phyloP scores from a whole-genome alignment of 2,113 vertebrate genomes.

The Lepus timidus region DNA sequence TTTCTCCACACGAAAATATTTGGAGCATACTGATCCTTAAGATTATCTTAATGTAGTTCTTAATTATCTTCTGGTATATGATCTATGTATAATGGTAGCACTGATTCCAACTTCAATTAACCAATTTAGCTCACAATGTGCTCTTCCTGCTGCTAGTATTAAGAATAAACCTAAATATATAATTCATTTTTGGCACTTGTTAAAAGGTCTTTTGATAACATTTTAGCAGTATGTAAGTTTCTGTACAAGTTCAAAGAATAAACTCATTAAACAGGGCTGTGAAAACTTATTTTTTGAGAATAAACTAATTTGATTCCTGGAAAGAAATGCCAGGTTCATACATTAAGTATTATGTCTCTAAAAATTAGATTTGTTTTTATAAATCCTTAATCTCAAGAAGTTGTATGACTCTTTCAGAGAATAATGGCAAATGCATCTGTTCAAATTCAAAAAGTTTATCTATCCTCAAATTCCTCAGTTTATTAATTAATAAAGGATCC shows the following conservation, averaged over 20 bases:
- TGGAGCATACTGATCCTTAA: conserved; percentile 64
- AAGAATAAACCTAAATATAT: conserved; percentile 83
- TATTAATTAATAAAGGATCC: conserved; percentile 54
- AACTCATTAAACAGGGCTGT: conserved; percentile 71
- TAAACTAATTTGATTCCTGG: conserved; percentile 74
- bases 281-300: conserved; percentile 72
- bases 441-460: conserved; percentile 50
- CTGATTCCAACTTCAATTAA: conserved; percentile 82
- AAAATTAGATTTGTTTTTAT: conserved; percentile 65
- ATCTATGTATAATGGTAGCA: conserved; percentile 81
- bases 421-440: conserved; percentile 53
- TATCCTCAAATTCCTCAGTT: conserved; percentile 10
- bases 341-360: conserved; percentile 64
- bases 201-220: conserved; percentile 83
- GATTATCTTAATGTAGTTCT: conserved; percentile 78
- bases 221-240: conserved; percentile 81
- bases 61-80: conserved; percentile 79
- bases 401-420: conserved; percentile 38
- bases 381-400: conserved; percentile 57
- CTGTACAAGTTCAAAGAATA: conserved; percentile 79
- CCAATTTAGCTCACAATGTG: conserved; percentile 83
- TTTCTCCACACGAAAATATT: conserved; percentile 72
- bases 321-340: conserved; percentile 73
- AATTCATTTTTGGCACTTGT: conserved; percentile 79
- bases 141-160: conserved; percentile 84